These are phyloP conservation scores for Zoanthus sociatus DNA, from an alignment of 92 coral and sea anemone genomes.

Conservation along the genomic window DNA sequence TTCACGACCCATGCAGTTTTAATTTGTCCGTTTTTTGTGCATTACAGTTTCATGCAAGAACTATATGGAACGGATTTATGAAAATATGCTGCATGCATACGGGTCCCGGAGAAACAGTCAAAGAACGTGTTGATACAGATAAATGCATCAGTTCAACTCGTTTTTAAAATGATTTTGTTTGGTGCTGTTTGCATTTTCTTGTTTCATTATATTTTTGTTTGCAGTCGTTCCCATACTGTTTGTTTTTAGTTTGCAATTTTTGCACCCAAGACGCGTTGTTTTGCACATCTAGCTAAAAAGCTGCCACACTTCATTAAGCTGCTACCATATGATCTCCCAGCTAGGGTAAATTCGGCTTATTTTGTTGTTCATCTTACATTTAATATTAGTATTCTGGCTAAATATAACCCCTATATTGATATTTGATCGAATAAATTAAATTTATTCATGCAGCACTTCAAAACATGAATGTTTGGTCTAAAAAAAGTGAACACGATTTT, in stretches of 20 bases:
- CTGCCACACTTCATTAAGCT: not conserved
- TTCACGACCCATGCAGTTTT: not conserved
- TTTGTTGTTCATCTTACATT: not conserved
- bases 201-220: not conserved
- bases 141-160: constrained; percentile 32
- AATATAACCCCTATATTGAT: not conserved
- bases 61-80: not conserved
- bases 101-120: not conserved
- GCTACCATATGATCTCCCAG: constrained; percentile 9
- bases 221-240: constrained; percentile 20
- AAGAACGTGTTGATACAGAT: constrained; percentile 32
- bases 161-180: constrained; percentile 12
- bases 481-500: not conserved
- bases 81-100: constrained; percentile 15
- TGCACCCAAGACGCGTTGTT: constrained; percentile 13
- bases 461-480: not conserved
- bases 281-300: constrained; percentile 15
- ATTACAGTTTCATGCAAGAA: constrained; percentile 17
- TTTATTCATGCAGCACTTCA: constrained; percentile 9
- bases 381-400: not conserved
- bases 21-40: constrained; percentile 24
- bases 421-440: no score
- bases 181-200: constrained; percentile 24
- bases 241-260: constrained; percentile 18
- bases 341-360: not conserved